Conservation (phyloP, 2,797 vertebrate species). For the Sebastes matsubarae region DNA sequence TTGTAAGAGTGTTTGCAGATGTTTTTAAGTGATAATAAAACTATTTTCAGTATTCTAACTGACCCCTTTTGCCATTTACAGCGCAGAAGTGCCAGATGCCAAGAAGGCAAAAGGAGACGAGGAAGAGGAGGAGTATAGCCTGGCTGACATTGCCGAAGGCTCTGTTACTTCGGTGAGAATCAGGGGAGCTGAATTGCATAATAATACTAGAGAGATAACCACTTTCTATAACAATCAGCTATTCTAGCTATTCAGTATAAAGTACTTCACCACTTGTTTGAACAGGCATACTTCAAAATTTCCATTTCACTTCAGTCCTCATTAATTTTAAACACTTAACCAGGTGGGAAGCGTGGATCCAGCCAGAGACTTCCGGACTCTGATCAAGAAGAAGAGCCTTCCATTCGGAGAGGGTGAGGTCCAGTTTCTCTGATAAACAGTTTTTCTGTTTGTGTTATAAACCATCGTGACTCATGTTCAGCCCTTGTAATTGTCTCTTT, state of each 20-base stretch:
- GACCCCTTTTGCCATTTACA: slow-evolving; percentile 52
- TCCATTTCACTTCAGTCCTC: background rate
- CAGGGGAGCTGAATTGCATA: background rate
- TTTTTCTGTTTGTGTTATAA: background rate
- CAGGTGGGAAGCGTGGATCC: slow-evolving; percentile 96
- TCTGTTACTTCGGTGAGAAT: slow-evolving; percentile 87
- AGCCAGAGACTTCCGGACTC: slow-evolving; percentile 85
- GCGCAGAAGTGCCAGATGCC: slow-evolving; percentile 78
- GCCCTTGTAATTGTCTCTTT: slow-evolving; percentile 56
- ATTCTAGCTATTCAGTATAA: background rate
- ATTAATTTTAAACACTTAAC: slow-evolving; percentile 38
- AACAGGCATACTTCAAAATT: slow-evolving; percentile 2
- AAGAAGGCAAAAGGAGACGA: slow-evolving; percentile 87
- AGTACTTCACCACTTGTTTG: background rate
- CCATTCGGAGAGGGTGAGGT: slow-evolving; percentile 90
- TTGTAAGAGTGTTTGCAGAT: background rate
- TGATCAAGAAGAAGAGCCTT: slow-evolving; percentile 87
- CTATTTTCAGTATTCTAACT: background rate
- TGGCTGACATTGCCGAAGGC: slow-evolving; percentile 87
- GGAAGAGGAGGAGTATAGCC: slow-evolving; percentile 84
- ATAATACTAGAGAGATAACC: background rate
- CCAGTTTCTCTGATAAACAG: background rate
- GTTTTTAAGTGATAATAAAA: background rate
- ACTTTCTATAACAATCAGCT: background rate
- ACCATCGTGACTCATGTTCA: slow-evolving; percentile 26